Conservation (phyloP, 2,797 vertebrate genomes). For the Micropoecilia bifurca region DNA sequence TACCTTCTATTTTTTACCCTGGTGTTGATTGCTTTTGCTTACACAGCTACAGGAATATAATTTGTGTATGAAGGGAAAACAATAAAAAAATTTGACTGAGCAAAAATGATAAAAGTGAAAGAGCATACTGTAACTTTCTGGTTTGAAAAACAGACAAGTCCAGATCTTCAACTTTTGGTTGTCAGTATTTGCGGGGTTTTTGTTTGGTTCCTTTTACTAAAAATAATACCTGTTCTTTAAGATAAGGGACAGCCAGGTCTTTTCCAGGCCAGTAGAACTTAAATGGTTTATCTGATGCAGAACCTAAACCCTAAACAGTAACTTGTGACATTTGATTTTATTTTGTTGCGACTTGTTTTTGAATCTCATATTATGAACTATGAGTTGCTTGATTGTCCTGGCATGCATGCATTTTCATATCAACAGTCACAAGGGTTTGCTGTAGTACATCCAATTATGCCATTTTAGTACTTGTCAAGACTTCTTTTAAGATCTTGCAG, state of each 20-base stretch:
- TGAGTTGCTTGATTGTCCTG: background rate
- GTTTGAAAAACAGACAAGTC: background rate
- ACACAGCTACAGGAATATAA: background rate
- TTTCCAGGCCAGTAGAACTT: no score
- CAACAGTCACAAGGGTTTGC: background rate
- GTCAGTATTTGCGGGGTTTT: background rate
- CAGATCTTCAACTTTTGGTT: background rate
- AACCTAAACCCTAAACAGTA: no score
- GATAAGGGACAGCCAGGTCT: no score
- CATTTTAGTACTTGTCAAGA: background rate
- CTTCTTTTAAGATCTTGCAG: background rate
- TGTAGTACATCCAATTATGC: background rate
- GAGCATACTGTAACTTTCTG: background rate
- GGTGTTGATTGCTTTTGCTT: background rate
- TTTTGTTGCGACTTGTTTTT: no score
- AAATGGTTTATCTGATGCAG: no score
- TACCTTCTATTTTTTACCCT: background rate
- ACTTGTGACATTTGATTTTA: no score
- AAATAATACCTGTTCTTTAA: background rate
- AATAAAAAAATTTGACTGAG: background rate
- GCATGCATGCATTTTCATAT: background rate
- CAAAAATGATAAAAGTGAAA: background rate
- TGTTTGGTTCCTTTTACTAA: background rate
- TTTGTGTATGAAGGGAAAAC: background rate
- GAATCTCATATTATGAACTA: background rate